Percentiles rank a stretch among this genome's conserved stretches.
Evolutionary conservation across 2,888 invertebrate genomes (phyloP).

Genomic region (Spilarctia lutea): DNA sequence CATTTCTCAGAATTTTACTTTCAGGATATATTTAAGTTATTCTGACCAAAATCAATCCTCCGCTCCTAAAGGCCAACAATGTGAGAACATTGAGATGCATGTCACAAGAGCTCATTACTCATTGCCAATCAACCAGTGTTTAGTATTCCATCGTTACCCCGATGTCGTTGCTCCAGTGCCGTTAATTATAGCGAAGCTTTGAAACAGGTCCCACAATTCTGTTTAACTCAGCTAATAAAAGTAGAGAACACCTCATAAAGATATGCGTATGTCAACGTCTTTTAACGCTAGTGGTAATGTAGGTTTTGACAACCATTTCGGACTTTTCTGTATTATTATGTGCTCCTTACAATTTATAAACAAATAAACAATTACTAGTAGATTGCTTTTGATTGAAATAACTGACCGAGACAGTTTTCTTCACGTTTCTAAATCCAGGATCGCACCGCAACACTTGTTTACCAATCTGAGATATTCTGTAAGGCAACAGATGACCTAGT

Average conservation of each 20-base stretch:
- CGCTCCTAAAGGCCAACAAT: slow-evolving; percentile 4
- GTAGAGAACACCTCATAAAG: slow-evolving; percentile 7
- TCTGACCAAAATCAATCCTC: neutral
- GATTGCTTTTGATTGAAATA: neutral
- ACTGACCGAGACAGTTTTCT: neutral
- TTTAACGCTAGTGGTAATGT: neutral
- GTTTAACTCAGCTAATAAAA: slow-evolving; percentile 15
- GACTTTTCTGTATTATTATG: neutral
- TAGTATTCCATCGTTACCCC: slow-evolving; percentile 21
- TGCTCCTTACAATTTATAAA: neutral
- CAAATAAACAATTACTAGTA: neutral
- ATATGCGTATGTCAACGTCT: neutral
- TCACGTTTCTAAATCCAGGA: neutral
- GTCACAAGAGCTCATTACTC: slow-evolving; percentile 19
- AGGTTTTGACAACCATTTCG: neutral
- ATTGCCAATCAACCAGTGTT: slow-evolving; percentile 25
- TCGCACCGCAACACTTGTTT: neutral
- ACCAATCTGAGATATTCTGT: neutral
- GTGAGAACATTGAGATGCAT: slow-evolving; percentile 18
- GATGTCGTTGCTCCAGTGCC: slow-evolving; percentile 21
- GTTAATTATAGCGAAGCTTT: slow-evolving; percentile 21
- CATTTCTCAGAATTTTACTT: neutral
- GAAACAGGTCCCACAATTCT: slow-evolving; percentile 17
- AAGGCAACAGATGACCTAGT: neutral
- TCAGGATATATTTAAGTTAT: neutral